phyloP scores from a whole-genome alignment of 1,140 invertebrate species.

The Aphaenogaster floridana region DNA sequence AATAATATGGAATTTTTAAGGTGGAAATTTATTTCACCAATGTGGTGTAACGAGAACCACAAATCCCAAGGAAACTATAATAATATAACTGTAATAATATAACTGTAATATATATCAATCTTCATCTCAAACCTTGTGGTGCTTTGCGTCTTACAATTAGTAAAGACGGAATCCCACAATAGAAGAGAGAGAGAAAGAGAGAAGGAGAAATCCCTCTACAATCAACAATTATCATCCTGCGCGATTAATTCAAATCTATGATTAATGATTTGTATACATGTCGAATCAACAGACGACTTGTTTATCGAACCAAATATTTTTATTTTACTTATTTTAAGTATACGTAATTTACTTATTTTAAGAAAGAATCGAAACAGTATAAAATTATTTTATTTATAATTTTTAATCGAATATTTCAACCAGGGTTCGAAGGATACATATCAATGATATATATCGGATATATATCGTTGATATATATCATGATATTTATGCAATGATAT shows the following conservation, averaged over 20 bases:
- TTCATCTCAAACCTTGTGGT: background rate
- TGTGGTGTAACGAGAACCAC: background rate
- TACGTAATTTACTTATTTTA: background rate
- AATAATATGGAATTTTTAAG: background rate
- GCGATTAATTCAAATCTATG: background rate
- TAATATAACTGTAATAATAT: too few relatives aligned
- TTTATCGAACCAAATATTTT: background rate
- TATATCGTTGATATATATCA: too few relatives aligned
- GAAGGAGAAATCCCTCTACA: background rate
- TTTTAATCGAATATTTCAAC: background rate
- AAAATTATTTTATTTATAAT: conserved; percentile 2
- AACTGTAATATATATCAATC: background rate
- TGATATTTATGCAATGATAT: too few relatives aligned
- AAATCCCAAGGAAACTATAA: background rate
- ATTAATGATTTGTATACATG: background rate
- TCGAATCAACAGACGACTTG: background rate
- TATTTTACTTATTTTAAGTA: background rate
- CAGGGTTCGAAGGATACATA: too few relatives aligned
- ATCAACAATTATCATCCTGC: background rate
- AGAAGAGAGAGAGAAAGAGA: background rate
- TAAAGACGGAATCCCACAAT: background rate
- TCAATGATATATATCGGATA: too few relatives aligned
- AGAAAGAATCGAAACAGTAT: background rate
- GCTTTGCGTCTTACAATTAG: background rate
- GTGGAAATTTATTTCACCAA: background rate